Evolutionary conservation across 1,140 invertebrate species (phyloP), one percentile per base, ranked within the genome.

Genomic region (Streblospio benedicti): DNA sequence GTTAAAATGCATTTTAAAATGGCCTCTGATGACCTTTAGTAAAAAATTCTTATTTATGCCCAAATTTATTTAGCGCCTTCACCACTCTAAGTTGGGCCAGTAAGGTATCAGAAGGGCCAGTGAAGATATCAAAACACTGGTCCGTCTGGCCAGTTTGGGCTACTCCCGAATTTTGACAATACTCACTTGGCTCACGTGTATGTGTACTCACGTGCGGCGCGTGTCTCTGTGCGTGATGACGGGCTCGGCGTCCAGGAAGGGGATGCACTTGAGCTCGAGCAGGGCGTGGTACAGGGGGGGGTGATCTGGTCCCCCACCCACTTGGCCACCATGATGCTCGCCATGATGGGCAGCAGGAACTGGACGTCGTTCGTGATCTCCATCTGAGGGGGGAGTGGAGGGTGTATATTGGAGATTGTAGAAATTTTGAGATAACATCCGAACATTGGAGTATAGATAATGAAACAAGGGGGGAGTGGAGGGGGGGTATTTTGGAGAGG

Each of bases 281-380:
- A 76, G 60, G 23, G 77, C 74, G 59, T 79, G 77, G 57, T 79
- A 79, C 75, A 67, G n/a, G 76, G 73, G 65, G 78, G 79, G 4
- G 79, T 80, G 59, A 79, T 72, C 54, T 75, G 71, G 57, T 79
- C 77, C 1, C 79, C 79, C 6, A 78, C 70, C 71, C 76, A 79
- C 62, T 79, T 79, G 9, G 76, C 65, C 31, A 80, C 66, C 77
- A 80, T 79, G 3, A 80, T 75, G 27, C 76, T 69, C 28, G 76
- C 71, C 78, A 80, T 80, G 5, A 80, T 76, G 2, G 78, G 76
- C 14, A 80, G 63, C 28, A 79, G 67, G 54, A 78, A 73, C 66
- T 79, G 76, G 25, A 80, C 69, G 63, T 80, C 78, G 67, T 80
- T 80, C n/a, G 79, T 80, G 53, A 80, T 66, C 63, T 80, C 79